Base-by-base conservation (phyloP, 2,113 vertebrate genomes). In the Nettapus auritus region DNA sequence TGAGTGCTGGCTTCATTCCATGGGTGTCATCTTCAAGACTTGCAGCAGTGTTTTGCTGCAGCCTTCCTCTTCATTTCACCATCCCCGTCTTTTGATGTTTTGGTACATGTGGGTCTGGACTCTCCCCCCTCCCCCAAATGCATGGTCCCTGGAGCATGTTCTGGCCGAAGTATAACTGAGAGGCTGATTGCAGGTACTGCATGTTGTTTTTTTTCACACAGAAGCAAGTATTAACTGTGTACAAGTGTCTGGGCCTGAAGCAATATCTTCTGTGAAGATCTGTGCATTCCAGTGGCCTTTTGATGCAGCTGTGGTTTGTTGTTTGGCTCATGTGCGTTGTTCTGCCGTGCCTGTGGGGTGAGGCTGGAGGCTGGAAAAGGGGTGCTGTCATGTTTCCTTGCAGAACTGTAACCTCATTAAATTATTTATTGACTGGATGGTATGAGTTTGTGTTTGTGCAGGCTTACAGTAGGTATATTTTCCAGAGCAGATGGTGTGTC, bases 211-310 rank as follows among this genome's bases (percentile, higher is more conserved):
- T 93, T 89, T 91, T 73, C 89, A 68, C 88, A 18, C 13, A 26
- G 88, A 79, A 93, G 69, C 79, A 63, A 57, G 48, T 78, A 17
- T 91, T 83, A 52, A 82, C 26, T 26, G 90, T 75, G 94, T 90
- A 17, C 40, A 3, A 38, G 68, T 38, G 75, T 86, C 91, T 67
- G 94, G 94, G 95, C 96, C 93, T 67, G 96, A 60, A 89, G 96
- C 95, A 60, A 62, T 98, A 93, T 98, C 98, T 98, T 98, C 98
- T 97, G 80, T 98, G 98, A 98, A 98, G 98, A 98, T 97, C 95
- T 26, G 42, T 84, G 97, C 53, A 13, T 94, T 66, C 68, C 86
- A 53, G 92, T 42, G 97, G 94, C 95, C 90, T 92, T 79, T n/a
- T 56, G 96, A 70, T 70, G 75, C 92, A 92, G 68, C 77, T 55